Evolutionary conservation across 2,113 vertebrate species (phyloP).

Genomic region (Fukomys damarensis): DNA sequence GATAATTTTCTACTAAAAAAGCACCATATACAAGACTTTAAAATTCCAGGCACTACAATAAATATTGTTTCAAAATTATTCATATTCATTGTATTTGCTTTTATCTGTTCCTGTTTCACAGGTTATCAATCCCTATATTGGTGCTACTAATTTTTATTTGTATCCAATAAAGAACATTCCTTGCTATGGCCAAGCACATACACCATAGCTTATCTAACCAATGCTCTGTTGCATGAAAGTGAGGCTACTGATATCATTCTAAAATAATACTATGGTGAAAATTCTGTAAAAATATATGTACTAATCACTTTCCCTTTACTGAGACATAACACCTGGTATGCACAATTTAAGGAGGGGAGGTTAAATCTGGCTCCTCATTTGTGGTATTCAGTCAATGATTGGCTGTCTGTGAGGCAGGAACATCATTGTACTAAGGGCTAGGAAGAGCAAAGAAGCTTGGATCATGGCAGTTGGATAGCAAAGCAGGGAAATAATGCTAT

Average conservation of each 20-base stretch:
- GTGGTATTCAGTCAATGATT: neutral
- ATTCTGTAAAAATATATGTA: neutral
- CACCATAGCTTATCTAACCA: neutral
- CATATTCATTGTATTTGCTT: neutral
- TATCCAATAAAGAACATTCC: neutral
- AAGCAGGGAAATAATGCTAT: neutral
- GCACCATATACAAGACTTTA: neutral
- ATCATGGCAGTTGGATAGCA: neutral
- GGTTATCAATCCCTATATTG: neutral
- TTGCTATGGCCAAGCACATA: neutral
- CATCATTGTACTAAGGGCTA: neutral
- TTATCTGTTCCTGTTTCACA: neutral
- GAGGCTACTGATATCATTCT: neutral
- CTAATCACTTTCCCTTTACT: neutral
- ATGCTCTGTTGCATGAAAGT: neutral
- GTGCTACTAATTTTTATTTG: neutral
- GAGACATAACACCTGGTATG: neutral
- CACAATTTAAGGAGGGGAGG: neutral
- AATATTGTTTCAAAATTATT: neutral
- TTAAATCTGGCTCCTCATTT: neutral
- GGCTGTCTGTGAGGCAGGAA: neutral
- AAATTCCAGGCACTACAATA: neutral
- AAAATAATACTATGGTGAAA: neutral
- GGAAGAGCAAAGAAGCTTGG: neutral
- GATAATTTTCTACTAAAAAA: slow-evolving; percentile 12